These are phyloP conservation scores for Corynorhinus townsendii DNA, from an alignment of 2,113 vertebrate genomes.

Conservation along the genomic window DNA sequence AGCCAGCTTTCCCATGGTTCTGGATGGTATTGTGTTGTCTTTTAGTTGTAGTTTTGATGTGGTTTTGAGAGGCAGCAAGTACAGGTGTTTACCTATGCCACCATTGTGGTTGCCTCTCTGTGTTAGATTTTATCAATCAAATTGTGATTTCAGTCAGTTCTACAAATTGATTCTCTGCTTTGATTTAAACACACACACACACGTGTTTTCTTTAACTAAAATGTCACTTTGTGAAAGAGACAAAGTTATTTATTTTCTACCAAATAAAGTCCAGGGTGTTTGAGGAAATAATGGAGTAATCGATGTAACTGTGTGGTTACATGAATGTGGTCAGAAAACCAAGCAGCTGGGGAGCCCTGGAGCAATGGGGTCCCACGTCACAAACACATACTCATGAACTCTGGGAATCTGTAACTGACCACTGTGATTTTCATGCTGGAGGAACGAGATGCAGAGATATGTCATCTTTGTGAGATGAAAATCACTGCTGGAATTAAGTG, in stretches of 20 bases:
- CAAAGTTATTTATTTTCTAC: neutral
- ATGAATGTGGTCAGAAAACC: too few species aligned
- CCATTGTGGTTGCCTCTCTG: too few species aligned
- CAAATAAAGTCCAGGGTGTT: neutral
- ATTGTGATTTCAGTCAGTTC: neutral
- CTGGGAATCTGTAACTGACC: neutral
- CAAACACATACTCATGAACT: neutral
- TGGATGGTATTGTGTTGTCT: too few species aligned
- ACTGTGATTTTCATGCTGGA: neutral
- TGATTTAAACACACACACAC: neutral
- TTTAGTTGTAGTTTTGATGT: too few species aligned
- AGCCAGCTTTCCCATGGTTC: too few species aligned
- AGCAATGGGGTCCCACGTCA: neutral
- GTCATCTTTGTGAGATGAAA: neutral
- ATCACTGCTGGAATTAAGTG: too few species aligned
- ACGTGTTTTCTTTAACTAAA: neutral
- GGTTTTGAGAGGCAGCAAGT: too few species aligned
- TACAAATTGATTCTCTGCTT: neutral
- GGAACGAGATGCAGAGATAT: neutral
- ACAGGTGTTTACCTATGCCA: too few species aligned
- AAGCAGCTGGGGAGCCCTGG: too few species aligned
- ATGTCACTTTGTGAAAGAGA: neutral
- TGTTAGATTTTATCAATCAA: neutral
- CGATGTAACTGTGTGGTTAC: neutral
- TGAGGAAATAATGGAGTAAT: neutral